Conservation (phyloP, 2,888 invertebrate genomes). For the Beris morrisii region DNA sequence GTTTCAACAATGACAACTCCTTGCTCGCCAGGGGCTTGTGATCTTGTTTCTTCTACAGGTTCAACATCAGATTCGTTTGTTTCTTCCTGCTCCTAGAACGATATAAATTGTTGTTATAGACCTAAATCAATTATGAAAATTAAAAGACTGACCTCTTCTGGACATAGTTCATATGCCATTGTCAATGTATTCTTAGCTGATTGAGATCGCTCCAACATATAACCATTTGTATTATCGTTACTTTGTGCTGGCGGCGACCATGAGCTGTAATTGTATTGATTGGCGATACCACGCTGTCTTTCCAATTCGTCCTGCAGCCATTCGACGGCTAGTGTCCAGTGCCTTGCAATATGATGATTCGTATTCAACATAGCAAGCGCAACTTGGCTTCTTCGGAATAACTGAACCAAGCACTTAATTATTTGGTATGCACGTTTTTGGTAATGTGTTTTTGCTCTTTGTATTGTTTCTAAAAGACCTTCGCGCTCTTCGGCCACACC, state of each 20-base stretch:
- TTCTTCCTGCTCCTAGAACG: slow-evolving; percentile 53
- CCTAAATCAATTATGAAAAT: not conserved
- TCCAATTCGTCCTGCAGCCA: slow-evolving; percentile 97
- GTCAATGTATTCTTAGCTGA: slow-evolving; percentile 88
- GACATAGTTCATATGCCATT: slow-evolving; percentile 74
- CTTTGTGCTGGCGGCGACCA: slow-evolving; percentile 95
- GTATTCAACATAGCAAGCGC: slow-evolving; percentile 79
- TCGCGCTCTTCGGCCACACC: slow-evolving; percentile 84
- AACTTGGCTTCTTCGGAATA: slow-evolving; percentile 82
- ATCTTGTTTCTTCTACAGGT: slow-evolving; percentile 48
- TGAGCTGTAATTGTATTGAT: slow-evolving; percentile 79
- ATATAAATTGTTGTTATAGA: not conserved
- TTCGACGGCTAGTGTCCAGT: slow-evolving; percentile 86
- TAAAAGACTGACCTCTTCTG: slow-evolving; percentile 63
- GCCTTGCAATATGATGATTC: slow-evolving; percentile 76
- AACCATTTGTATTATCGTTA: slow-evolving; percentile 93
- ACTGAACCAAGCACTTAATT: slow-evolving; percentile 90
- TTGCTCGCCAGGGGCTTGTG: slow-evolving; percentile 29
- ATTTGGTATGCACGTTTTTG: slow-evolving; percentile 97
- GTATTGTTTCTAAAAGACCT: slow-evolving; percentile 90
- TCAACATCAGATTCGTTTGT: slow-evolving; percentile 55
- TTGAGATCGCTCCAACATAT: slow-evolving; percentile 90
- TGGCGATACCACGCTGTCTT: slow-evolving; percentile 61
- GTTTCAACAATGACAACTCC: slow-evolving; percentile 22
- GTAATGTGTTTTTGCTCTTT: slow-evolving; percentile 89